Base-by-base conservation (phyloP, 2,888 invertebrate genomes). In the Dyspetes luteomarginatus region DNA sequence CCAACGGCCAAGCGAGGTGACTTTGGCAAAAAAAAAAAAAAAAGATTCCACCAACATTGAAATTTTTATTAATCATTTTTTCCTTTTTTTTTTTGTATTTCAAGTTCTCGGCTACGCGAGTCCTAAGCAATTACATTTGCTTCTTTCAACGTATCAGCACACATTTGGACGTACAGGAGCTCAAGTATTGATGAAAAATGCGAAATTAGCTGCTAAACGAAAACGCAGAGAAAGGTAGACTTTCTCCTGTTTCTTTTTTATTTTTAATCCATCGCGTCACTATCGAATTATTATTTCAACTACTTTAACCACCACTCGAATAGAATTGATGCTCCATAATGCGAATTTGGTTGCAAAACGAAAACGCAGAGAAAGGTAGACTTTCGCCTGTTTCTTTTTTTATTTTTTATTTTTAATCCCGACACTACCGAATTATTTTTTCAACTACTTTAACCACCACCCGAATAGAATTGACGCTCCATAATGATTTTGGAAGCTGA, bases 71-170 rank as follows among this genome's bases (percentile, higher is more conserved):
- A n/a, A n/a, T 28, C 17, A 15, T n/a, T 50, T 15, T 58, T 30
- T 43, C 43, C 2, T 17, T 4, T 24, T 22, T 52, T 56, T 52
- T 43, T 5, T 43, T 48, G 28, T 55, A 36, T 15, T 19, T 58
- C 36, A 43, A 90, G 90, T 90, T 7, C 79, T 86, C 28, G 89
- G 89, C 12, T 90, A 89, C 55, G 81, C 86, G 26, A 86, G 77
- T 69, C 87, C 87, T 9, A 83, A 83, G 74, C 58, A 76, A 26
- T 80, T 88, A 4, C 86, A 83, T 24, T 78, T 75, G n/a, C 48
- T 72, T 73, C 80, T 89, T 12, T 88, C 90, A 0, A 83, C 78
- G 9, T 90, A 90, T 75, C 89, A 89, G 74, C 86, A 89, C 15
- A 84, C 84, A 12, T 74, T 86, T 28, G 88, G 88, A 5, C 85